These are phyloP conservation scores for Aphaenogaster ashmeadi DNA, from an alignment of 1,140 invertebrate species.

Conservation along the genomic window DNA sequence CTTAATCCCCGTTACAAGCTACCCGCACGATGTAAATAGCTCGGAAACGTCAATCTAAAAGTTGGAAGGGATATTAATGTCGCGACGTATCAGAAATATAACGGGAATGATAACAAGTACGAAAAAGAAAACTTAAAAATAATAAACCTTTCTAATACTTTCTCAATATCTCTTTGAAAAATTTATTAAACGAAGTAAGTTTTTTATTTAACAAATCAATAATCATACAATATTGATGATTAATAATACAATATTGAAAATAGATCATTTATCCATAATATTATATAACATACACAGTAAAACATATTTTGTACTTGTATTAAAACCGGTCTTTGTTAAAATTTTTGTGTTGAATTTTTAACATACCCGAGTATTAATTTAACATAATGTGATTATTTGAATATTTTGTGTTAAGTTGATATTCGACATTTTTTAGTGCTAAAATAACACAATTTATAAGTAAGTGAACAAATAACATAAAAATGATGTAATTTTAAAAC, in stretches of 20 bases:
- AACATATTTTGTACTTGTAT: too few relatives aligned
- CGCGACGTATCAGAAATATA: slow-evolving; percentile 35
- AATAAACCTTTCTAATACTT: neutral
- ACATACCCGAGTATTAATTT: too few relatives aligned
- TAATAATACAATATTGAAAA: slow-evolving; percentile 8
- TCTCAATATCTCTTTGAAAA: neutral
- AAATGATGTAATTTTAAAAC: too few relatives aligned
- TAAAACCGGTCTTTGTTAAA: too few relatives aligned
- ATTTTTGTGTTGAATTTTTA: too few relatives aligned
- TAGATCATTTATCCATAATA: neutral
- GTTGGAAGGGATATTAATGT: slow-evolving; percentile 72
- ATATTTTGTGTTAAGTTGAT: too few relatives aligned
- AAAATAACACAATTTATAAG: too few relatives aligned
- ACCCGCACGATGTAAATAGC: slow-evolving; percentile 76
- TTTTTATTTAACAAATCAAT: slow-evolving; percentile 12
- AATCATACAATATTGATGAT: neutral
- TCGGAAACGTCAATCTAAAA: slow-evolving; percentile 78
- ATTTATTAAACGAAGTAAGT: neutral
- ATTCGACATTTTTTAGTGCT: too few relatives aligned
- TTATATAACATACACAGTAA: neutral
- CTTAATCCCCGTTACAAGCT: slow-evolving; percentile 71
- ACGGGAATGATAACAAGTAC: slow-evolving; percentile 40
- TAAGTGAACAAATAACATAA: too few relatives aligned
- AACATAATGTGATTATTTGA: too few relatives aligned
- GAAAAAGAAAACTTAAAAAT: slow-evolving; percentile 16